Evolutionary conservation across 2,797 vertebrate genomes (phyloP).

Genomic region (Pelobates cultripes): DNA sequence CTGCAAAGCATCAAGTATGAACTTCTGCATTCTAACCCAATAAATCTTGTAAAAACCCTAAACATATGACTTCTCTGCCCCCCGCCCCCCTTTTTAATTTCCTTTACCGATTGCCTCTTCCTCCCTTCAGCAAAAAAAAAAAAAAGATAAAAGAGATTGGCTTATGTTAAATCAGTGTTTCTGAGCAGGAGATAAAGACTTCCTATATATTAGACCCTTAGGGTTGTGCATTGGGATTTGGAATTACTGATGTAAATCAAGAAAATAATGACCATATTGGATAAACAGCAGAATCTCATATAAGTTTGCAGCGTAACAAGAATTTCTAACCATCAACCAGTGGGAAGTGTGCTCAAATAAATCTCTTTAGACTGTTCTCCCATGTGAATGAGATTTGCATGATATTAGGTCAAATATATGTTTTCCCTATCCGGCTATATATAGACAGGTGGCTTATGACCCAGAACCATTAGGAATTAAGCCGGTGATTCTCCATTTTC

Average conservation of each 20-base stretch:
- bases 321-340: conserved; percentile 10
- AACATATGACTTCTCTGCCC: conserved; percentile 53
- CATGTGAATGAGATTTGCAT: background rate
- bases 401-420: conserved; percentile 34
- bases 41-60: conserved; percentile 60
- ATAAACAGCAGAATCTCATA: background rate
- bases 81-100: conserved; percentile 66
- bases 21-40: conserved; percentile 43
- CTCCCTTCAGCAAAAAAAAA: conserved; percentile 18
- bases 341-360: background rate
- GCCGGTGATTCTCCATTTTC: conserved; percentile 53
- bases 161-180: conserved; percentile 11
- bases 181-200: conserved; percentile 15
- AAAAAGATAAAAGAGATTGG: conserved; percentile 28
- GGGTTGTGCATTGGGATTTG: background rate
- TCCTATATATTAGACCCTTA: conserved; percentile 13
- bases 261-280: background rate
- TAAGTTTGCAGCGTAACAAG: background rate
- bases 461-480: conserved; percentile 60
- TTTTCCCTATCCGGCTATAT: conserved; percentile 53
- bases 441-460: conserved; percentile 54
- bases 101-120: conserved; percentile 62
- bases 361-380: background rate
- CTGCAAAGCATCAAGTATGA: background rate
- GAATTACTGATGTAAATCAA: background rate